phyloP scores from a whole-genome alignment of 2,113 vertebrate genomes.

The Carollia perspicillata region DNA sequence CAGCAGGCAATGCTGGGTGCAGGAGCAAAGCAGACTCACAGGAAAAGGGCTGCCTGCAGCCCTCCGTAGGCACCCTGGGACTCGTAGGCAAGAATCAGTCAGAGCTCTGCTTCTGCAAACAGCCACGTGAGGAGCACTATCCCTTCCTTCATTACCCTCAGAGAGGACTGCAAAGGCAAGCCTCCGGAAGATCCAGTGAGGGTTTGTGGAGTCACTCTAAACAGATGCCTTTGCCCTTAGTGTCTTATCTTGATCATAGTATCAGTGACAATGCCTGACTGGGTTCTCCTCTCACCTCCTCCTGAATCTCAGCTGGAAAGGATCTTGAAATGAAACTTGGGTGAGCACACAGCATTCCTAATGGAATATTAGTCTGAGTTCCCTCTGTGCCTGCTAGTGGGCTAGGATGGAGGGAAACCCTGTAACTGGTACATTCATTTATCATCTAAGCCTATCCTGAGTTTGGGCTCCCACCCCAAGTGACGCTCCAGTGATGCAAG shows the following conservation, averaged over 20 bases:
- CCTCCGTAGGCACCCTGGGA: neutral
- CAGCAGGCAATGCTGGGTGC: conserved; percentile 40
- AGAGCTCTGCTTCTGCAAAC: neutral
- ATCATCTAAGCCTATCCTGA: neutral
- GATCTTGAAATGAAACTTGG: neutral
- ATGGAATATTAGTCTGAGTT: neutral
- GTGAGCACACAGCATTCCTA: neutral
- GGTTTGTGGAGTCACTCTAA: neutral
- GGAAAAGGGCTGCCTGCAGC: neutral
- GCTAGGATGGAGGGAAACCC: neutral
- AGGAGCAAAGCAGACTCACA: neutral
- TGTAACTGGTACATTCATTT: neutral
- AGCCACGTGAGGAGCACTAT: neutral
- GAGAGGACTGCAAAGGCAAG: neutral
- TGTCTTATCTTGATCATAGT: neutral
- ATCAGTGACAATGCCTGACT: neutral
- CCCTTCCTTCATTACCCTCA: neutral
- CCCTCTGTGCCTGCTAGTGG: neutral
- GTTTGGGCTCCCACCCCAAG: neutral
- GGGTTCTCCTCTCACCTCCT: neutral
- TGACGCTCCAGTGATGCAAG: neutral
- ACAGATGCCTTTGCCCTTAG: neutral
- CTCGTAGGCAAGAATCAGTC: neutral
- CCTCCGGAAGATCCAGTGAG: neutral
- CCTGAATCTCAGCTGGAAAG: neutral